Conservation (phyloP, 2,888 invertebrate genomes). For the Xanthostigma xanthostigma region DNA sequence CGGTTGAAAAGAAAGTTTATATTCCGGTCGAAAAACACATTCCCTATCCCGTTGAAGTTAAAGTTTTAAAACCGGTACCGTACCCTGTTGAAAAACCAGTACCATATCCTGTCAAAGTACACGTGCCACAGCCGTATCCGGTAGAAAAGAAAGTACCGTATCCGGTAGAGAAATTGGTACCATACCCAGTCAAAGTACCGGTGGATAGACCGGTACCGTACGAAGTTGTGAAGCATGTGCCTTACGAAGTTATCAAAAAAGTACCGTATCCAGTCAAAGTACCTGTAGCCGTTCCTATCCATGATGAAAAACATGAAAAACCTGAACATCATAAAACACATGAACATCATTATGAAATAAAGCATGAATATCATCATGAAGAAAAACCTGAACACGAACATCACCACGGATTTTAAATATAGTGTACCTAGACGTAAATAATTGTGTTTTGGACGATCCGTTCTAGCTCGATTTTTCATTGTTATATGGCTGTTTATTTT, state of each 20-base stretch:
- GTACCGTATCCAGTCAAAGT: constrained; percentile 49
- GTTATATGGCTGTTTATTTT: too few species aligned
- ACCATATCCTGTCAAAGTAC: constrained; percentile 16
- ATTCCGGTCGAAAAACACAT: constrained; percentile 5
- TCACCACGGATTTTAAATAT: too few species aligned
- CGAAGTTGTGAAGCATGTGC: constrained; percentile 43
- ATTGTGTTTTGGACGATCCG: too few species aligned
- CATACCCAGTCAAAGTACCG: constrained; percentile 46
- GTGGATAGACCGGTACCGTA: constrained; percentile 48
- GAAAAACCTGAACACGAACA: too few species aligned
- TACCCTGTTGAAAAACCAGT: constrained; percentile 31
- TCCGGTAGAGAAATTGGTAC: constrained; percentile 47
- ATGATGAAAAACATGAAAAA: not conserved
- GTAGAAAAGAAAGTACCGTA: constrained; percentile 28
- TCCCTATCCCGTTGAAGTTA: constrained; percentile 35
- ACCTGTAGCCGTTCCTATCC: constrained; percentile 46
- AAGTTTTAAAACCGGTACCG: constrained; percentile 37
- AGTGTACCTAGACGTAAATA: too few species aligned
- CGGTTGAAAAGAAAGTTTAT: constrained; percentile 3
- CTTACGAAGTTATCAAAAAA: constrained; percentile 39
- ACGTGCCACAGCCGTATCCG: constrained; percentile 10
- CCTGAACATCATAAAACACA: too few species aligned
- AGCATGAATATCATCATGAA: too few species aligned
- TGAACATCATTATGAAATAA: too few species aligned
- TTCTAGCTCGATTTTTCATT: too few species aligned